A percentile compares a stretch with the other conserved stretches of the same genome.
These are phyloP conservation scores for Paramormyrops kingsleyae DNA, from an alignment of 2,113 vertebrate genomes.

Conservation along the genomic window DNA sequence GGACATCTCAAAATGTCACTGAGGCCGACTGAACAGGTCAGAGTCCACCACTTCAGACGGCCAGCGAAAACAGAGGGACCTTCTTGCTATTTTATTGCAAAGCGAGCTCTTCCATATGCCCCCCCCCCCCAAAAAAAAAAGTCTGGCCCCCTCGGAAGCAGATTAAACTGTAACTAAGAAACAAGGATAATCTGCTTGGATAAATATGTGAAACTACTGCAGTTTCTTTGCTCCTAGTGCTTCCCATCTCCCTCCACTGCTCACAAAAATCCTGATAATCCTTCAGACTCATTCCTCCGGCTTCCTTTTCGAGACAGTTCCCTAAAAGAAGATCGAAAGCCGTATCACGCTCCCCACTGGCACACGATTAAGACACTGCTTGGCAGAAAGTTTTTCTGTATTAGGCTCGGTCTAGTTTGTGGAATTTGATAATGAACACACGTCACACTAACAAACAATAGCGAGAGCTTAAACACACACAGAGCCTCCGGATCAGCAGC, in stretches of 20 bases:
- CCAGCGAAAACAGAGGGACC: neutral
- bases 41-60: neutral
- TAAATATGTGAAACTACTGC: conserved; percentile 40
- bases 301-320: neutral
- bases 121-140: no score
- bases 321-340: neutral
- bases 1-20: neutral
- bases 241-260: conserved; percentile 1
- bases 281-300: neutral
- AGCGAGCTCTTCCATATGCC: neutral
- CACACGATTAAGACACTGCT: neutral
- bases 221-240: conserved; percentile 22
- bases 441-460: neutral
- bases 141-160: neutral
- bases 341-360: neutral
- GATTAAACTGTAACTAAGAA: conserved; percentile 37
- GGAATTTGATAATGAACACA: neutral
- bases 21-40: neutral
- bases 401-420: neutral
- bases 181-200: conserved; percentile 40
- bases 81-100: neutral
- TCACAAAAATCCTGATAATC: neutral
- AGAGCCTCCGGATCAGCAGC: neutral
- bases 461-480: neutral
- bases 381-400: neutral